These are phyloP conservation scores for Platyscapa corneri DNA, from an alignment of 1,140 invertebrate species.

Conservation along the genomic window DNA sequence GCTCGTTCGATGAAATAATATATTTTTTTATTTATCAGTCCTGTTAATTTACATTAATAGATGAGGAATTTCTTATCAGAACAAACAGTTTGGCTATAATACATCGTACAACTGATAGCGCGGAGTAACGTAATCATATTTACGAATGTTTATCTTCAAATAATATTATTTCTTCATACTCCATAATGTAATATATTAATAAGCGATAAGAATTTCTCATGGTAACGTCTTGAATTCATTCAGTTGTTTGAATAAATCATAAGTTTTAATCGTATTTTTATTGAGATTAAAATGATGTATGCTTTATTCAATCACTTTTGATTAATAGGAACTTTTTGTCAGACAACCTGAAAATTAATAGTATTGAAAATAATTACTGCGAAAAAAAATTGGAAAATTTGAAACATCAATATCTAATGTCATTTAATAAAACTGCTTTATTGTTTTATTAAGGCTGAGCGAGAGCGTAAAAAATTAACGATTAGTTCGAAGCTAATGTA, in stretches of 20 bases:
- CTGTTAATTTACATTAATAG: not conserved
- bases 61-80: conserved; percentile 15
- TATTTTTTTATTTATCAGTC: conserved; percentile 5
- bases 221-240: not conserved
- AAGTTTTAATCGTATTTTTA: not conserved
- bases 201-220: not conserved
- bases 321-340: too few species aligned
- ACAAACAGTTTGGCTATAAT: not conserved
- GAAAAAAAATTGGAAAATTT: too few species aligned
- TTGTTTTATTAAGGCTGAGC: too few species aligned
- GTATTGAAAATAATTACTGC: too few species aligned
- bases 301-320: too few species aligned
- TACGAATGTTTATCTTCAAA: conserved; percentile 14
- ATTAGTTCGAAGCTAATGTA: too few species aligned
- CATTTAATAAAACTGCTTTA: too few species aligned
- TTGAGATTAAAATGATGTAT: not conserved
- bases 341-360: too few species aligned
- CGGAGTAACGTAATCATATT: not conserved
- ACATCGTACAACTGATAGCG: conserved; percentile 16
- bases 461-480: too few species aligned
- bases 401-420: too few species aligned
- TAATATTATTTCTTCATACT: not conserved
- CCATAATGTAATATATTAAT: conserved; percentile 3
- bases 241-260: not conserved
- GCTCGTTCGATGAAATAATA: not conserved